phyloP scores from a whole-genome alignment of 2,797 vertebrate genomes.

The Pseudomugil tenellus region DNA sequence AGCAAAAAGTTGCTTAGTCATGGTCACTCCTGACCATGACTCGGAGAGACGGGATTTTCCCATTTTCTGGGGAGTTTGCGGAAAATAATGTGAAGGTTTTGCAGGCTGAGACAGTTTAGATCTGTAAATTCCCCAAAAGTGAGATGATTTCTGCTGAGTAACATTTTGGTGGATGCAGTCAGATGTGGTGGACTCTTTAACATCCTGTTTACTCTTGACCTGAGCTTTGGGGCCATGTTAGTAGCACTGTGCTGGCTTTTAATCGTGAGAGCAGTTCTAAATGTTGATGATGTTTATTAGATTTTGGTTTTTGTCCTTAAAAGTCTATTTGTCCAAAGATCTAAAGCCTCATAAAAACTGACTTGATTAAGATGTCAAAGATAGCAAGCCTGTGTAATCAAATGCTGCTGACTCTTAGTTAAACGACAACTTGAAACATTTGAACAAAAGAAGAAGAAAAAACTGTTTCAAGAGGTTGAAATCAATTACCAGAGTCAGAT shows the following conservation, averaged over 20 bases:
- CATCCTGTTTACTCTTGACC: slow-evolving; percentile 66
- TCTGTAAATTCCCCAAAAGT: slow-evolving; percentile 51
- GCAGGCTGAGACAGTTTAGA: slow-evolving; percentile 43
- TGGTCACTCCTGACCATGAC: slow-evolving; percentile 42
- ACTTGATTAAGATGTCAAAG: slow-evolving; percentile 41
- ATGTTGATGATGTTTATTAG: slow-evolving; percentile 11
- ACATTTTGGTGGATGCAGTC: slow-evolving; percentile 51
- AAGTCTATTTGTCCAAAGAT: slow-evolving; percentile 20
- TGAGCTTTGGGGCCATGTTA: slow-evolving; percentile 33
- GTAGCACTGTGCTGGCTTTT: slow-evolving; percentile 21
- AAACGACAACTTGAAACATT: slow-evolving; percentile 49
- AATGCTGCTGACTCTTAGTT: slow-evolving; percentile 32
- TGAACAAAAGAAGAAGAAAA: slow-evolving; percentile 35
- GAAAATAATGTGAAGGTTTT: slow-evolving; percentile 60
- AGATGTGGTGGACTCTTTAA: slow-evolving; percentile 57
- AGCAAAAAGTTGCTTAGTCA: slow-evolving; percentile 58
- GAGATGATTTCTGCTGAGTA: slow-evolving; percentile 61
- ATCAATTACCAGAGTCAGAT: slow-evolving; percentile 63
- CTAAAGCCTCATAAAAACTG: slow-evolving; percentile 17
- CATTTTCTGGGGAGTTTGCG: slow-evolving; percentile 38
- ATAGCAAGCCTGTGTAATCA: slow-evolving; percentile 47
- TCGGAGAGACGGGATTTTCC: slow-evolving; percentile 57
- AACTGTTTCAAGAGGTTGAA: slow-evolving; percentile 52
- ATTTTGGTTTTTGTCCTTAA: slow-evolving; percentile 20
- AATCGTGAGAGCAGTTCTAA: slow-evolving; percentile 19